Evolutionary conservation across 1,140 invertebrate species (phyloP).

Genomic region (Sycophila sp.): DNA sequence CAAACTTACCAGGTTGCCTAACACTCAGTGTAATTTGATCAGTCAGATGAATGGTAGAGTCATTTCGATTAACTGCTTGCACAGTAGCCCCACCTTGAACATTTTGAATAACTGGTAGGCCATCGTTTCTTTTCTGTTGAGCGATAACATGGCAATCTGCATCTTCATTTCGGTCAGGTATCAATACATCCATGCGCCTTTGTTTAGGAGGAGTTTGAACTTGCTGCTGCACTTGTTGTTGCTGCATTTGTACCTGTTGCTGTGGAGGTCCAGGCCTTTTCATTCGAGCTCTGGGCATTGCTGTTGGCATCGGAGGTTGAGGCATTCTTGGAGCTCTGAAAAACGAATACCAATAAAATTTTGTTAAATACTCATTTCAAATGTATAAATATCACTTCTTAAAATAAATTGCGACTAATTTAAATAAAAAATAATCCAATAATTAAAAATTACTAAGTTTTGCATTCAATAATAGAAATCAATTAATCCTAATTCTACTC

Average conservation of each 20-base stretch:
- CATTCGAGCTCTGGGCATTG: slow-evolving; percentile 51
- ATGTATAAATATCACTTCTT: too few species aligned
- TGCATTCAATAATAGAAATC: too few species aligned
- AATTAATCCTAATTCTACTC: too few species aligned
- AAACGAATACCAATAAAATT: background rate
- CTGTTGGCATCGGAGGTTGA: slow-evolving; percentile 41
- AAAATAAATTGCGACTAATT: background rate
- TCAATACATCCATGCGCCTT: slow-evolving; percentile 66
- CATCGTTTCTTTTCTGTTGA: slow-evolving; percentile 77
- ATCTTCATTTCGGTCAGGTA: slow-evolving; percentile 71
- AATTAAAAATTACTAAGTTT: too few species aligned
- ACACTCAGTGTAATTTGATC: slow-evolving; percentile 76
- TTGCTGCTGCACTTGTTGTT: slow-evolving; percentile 44
- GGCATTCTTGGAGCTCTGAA: slow-evolving; percentile 47
- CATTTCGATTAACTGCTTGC: slow-evolving; percentile 62
- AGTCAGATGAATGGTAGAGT: slow-evolving; percentile 71
- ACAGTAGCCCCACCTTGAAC: slow-evolving; percentile 71
- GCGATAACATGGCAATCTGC: slow-evolving; percentile 75
- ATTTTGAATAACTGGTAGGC: slow-evolving; percentile 77
- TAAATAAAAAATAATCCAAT: background rate
- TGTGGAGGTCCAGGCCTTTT: slow-evolving; percentile 56
- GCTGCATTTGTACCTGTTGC: slow-evolving; percentile 42
- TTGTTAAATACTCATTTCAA: too few species aligned
- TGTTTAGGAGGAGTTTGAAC: slow-evolving; percentile 48
- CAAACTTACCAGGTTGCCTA: slow-evolving; percentile 64